Base-by-base conservation (phyloP, 2,113 vertebrate genomes). In the Neotragus pygmaeus region DNA sequence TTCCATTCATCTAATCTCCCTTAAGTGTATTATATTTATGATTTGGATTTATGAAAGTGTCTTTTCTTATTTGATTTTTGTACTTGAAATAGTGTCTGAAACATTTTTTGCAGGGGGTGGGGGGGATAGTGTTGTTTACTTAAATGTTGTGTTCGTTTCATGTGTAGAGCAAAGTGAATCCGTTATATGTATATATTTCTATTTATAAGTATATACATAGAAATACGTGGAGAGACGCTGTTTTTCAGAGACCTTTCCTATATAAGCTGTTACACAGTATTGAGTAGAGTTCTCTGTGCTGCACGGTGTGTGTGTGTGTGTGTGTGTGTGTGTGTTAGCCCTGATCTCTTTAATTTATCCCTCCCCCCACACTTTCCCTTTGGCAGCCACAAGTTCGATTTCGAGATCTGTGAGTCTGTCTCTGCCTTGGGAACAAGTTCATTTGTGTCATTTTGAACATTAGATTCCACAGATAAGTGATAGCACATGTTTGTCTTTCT, bases 21-120 rank as follows among this genome's bases (percentile, higher is more conserved):
- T 36, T 8, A 66, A 70, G 8, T 73, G 25, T 28, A 28, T 60
- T 49, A 11, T 49, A 49, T 77, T 81, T 43, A 64, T 33, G 6
- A 28, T 51, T 78, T 93, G 93, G 77, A 90, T 55, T 8, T 57
- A 7, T 83, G 23, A 51, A 16, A 83, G 66, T 94, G 88, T 75
- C 30, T 94, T 97, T 94, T 60, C 23, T 51, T 89, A 17, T 70
- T 83, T 80, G 39, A 27, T 39, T 93, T 78, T 77, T 96, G 4
- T 58, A 33, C 16, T 92, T 90, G 49, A 86, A 81, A 30, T 91
- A 39, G 23, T 73, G 7, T 90, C 49, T 4, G 27, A 86, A 91
- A 75, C 33, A 62, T 14, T 49, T 33, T 7, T 80, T 45, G 9
- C 2, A 1, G 33, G 5, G 17, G 33, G 4, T 1, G 1, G 33